phyloP scores from a whole-genome alignment of 1,140 invertebrate genomes.

The Rhopalosiphum maidis region DNA sequence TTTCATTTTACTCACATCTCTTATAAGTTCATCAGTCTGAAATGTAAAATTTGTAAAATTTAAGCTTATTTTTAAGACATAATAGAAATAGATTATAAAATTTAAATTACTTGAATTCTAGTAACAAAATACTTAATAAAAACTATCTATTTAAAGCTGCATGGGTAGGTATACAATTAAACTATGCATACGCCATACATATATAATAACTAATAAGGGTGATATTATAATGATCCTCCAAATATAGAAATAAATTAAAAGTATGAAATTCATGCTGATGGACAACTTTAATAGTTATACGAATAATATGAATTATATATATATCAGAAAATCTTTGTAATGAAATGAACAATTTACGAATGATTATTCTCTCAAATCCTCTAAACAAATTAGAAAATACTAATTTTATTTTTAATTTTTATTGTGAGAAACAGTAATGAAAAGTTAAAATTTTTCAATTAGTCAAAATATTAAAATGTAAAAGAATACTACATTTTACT shows the following conservation, averaged over 20 bases:
- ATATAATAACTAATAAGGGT: neutral
- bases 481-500: neutral
- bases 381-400: neutral
- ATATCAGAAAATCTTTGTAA: neutral
- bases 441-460: neutral
- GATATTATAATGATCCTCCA: neutral
- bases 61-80: slow-evolving; percentile 10
- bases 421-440: neutral
- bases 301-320: neutral
- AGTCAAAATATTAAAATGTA: neutral
- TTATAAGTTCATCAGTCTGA: slow-evolving; percentile 60
- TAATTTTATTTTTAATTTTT: neutral
- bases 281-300: neutral
- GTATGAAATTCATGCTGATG: neutral
- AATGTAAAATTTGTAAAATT: slow-evolving; percentile 57
- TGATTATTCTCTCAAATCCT: neutral
- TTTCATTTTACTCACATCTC: slow-evolving; percentile 59
- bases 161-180: neutral
- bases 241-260: neutral
- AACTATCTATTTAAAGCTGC: neutral
- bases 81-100: neutral
- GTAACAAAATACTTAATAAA: neutral
- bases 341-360: neutral
- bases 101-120: neutral
- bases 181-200: neutral